Evolutionary conservation across 1,140 invertebrate genomes (phyloP).

Genomic region (Hylaeus anthracinus): DNA sequence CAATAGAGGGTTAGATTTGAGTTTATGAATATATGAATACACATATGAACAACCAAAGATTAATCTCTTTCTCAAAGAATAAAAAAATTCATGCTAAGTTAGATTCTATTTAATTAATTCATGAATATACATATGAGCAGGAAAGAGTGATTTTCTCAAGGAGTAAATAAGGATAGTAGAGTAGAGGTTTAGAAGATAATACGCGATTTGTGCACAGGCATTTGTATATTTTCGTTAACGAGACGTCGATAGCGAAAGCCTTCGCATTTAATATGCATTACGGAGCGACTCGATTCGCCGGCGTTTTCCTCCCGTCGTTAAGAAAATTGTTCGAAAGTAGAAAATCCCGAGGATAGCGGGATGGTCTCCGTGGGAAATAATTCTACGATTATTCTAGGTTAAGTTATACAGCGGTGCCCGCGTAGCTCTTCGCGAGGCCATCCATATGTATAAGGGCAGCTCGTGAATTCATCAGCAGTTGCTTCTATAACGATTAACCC

Average conservation of each 20-base stretch:
- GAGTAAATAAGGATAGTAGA: too few species aligned
- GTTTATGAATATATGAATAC: too few species aligned
- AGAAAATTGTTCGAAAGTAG: conserved; percentile 48
- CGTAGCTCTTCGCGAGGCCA: conserved; percentile 1
- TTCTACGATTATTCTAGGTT: conserved; percentile 47
- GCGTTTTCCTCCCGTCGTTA: conserved; percentile 22
- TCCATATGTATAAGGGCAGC: conserved; percentile 49
- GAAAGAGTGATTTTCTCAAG: too few species aligned
- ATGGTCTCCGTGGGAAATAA: conserved; percentile 42
- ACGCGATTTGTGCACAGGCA: not conserved
- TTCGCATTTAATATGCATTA: conserved; percentile 41
- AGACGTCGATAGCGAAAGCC: conserved; percentile 2
- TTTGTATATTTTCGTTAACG: conserved; percentile 15
- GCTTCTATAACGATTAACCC: conserved; percentile 50
- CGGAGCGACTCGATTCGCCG: conserved; percentile 20
- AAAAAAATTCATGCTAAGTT: too few species aligned
- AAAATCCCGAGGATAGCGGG: conserved; percentile 1
- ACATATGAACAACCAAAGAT: too few species aligned
- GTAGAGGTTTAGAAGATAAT: not conserved
- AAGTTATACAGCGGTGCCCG: conserved; percentile 26
- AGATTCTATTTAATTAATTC: too few species aligned
- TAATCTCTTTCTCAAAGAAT: too few species aligned
- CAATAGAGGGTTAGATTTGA: too few species aligned
- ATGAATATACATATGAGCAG: too few species aligned
- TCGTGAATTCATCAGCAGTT: conserved; percentile 49